Evolutionary conservation across 2,113 vertebrate species (phyloP), one percentile per base, ranked within the genome.

Genomic region (Candoia aspera): DNA sequence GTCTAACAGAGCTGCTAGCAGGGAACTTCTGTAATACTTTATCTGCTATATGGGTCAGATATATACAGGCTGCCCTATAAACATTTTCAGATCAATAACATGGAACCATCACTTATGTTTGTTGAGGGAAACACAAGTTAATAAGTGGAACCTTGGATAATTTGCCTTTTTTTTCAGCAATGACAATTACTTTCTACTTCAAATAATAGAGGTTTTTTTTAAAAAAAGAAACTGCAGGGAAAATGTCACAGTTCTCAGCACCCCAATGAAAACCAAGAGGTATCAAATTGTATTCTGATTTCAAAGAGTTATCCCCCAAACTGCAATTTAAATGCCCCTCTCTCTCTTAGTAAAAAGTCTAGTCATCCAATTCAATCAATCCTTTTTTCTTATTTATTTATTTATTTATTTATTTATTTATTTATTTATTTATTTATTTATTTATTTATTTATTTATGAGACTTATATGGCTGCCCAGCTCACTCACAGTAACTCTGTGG

Each of bases 311-410:
- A 91, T 84, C 55, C 84, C 29, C 96, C 86, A 93, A 88, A 92
- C 94, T 93, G 79, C 49, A 90, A 94, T 95, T 96, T 95, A 55
- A 96, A 94, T 90, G 90, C 89, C 87, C 86, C 97, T 92, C 95
- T 95, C 60, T 97, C 96, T 58, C 94, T 96, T 96, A 96, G 97
- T 95, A 92, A 96, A 94, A 93, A 37, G 58, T 91, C 58, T 88
- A 95, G 59, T 73, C 92, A 54, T 95, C 97, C 95, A 95, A 96
- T 90, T 97, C 94, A 55, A 62, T 92, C 96, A 64, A 64, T 95
- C 94, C 68, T 96, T 95, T 95, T 95, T 94, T 91, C 92, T 42
- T 42, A 42, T 3, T 42, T 42, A 42, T 3, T 42, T 42, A 42
- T 3, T 42, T 42, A 42, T 3, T 42, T 42, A 42, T 3, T 42